Percentiles rank a stretch among this genome's conserved stretches.
Evolutionary conservation across 2,797 vertebrate species (phyloP).

Genomic region (Austrolebias charrua): DNA sequence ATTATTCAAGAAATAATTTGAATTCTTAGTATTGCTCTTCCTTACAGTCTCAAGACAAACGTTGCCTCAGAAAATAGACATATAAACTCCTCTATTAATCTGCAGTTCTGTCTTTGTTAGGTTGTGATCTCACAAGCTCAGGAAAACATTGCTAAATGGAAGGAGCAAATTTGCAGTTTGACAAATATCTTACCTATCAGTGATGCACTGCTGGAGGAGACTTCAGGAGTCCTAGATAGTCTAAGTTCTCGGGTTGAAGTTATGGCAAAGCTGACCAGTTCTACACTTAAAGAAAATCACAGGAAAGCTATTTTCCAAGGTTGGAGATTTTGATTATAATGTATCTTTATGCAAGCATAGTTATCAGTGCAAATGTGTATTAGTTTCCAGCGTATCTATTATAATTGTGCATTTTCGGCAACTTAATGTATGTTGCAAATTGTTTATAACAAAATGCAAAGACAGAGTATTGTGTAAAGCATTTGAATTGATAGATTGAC

Average conservation of each 20-base stretch:
- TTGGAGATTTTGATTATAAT: slow-evolving; percentile 35
- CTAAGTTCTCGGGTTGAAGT: slow-evolving; percentile 69
- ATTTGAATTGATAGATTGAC: not conserved
- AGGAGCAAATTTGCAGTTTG: slow-evolving; percentile 60
- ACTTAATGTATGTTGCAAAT: no score
- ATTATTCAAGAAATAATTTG: not conserved
- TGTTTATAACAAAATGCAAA: not conserved
- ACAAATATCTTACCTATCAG: slow-evolving; percentile 52
- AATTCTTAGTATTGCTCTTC: not conserved
- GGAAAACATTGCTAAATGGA: slow-evolving; percentile 73
- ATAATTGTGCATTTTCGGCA: no score
- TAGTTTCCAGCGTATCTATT: not conserved
- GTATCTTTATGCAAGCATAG: not conserved
- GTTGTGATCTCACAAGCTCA: slow-evolving; percentile 70
- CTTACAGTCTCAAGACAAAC: not conserved
- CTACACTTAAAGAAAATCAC: slow-evolving; percentile 70
- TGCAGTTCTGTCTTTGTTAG: slow-evolving; percentile 56
- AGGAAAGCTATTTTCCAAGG: slow-evolving; percentile 78
- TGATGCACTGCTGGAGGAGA: slow-evolving; percentile 77
- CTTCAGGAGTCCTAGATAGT: slow-evolving; percentile 54
- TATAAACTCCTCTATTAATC: not conserved
- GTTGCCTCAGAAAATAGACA: not conserved
- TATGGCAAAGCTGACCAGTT: slow-evolving; percentile 72
- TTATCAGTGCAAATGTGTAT: no score
- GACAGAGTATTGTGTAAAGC: not conserved